phyloP scores from a whole-genome alignment of 2,888 invertebrate genomes.

The Ophion obscuratus region DNA sequence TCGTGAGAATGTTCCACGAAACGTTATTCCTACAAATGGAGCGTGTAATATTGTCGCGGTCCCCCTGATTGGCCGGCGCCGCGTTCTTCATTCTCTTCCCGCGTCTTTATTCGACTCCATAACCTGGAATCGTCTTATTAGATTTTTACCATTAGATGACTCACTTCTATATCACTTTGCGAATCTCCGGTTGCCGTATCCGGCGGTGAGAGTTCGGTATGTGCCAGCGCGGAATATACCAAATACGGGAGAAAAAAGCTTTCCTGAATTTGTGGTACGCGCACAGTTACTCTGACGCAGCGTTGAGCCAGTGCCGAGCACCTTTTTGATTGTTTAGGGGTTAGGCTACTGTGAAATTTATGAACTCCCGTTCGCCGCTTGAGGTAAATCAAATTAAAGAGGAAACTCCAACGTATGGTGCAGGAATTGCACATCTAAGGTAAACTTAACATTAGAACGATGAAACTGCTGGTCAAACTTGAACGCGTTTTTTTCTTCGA shows the following conservation, averaged over 20 bases:
- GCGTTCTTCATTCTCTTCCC: neutral
- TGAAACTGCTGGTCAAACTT: too few species aligned
- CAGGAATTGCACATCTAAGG: too few species aligned
- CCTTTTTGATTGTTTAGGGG: neutral
- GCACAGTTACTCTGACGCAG: neutral
- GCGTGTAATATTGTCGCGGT: neutral
- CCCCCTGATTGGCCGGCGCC: too few species aligned
- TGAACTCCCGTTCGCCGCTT: neutral
- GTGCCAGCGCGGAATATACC: neutral
- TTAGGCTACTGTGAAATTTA: too few species aligned
- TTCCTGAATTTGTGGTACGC: neutral
- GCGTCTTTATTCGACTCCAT: neutral
- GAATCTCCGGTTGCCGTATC: neutral
- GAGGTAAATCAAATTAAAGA: neutral
- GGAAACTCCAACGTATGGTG: too few species aligned
- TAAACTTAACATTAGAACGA: too few species aligned
- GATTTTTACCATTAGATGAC: neutral
- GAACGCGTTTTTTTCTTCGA: too few species aligned
- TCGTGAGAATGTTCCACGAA: neutral
- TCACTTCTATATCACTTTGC: neutral
- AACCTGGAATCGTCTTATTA: neutral
- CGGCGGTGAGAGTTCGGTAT: neutral
- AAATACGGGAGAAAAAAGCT: neutral
- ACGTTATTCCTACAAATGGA: neutral
- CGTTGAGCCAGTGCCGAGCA: neutral